Evolutionary conservation across 2,888 invertebrate species (phyloP).

Genomic region (Teinopalpus imperialis): DNA sequence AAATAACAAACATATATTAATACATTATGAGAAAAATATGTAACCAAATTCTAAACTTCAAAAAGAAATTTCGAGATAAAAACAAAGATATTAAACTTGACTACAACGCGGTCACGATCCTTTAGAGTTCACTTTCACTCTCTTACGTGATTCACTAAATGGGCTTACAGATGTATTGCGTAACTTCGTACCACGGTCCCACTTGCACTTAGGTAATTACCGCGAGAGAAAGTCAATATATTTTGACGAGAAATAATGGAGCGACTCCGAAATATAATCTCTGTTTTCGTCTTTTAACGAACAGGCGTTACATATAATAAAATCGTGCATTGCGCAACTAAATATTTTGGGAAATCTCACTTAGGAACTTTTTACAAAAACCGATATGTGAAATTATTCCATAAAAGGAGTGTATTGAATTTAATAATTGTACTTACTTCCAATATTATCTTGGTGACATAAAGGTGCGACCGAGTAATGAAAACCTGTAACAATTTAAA

Average conservation of each 20-base stretch:
- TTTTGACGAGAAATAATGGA: constrained; percentile 68
- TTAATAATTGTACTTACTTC: constrained; percentile 42
- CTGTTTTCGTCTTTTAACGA: constrained; percentile 56
- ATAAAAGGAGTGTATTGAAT: constrained; percentile 7
- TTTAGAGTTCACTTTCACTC: constrained; percentile 53
- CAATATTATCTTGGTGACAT: constrained; percentile 67
- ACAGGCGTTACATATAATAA: constrained; percentile 45
- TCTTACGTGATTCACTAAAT: constrained; percentile 42
- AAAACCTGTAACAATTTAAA: constrained; percentile 67
- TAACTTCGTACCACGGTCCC: constrained; percentile 38
- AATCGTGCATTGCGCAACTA: constrained; percentile 38
- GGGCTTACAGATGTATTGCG: constrained; percentile 48
- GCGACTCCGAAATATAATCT: constrained; percentile 48
- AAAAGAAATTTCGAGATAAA: constrained; percentile 12
- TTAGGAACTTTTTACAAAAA: not conserved
- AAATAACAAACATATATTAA: no score
- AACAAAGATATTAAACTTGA: constrained; percentile 26
- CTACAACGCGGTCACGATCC: constrained; percentile 35
- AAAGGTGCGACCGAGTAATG: constrained; percentile 52
- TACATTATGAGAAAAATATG: no score
- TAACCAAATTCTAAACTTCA: not conserved
- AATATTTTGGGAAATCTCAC: constrained; percentile 23
- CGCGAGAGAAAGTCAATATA: constrained; percentile 69
- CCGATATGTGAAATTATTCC: constrained; percentile 2
- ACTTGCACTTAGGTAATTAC: constrained; percentile 58